Evolutionary conservation across 2,113 vertebrate species (phyloP).

Genomic region (Phalacrocorax aristotelis): DNA sequence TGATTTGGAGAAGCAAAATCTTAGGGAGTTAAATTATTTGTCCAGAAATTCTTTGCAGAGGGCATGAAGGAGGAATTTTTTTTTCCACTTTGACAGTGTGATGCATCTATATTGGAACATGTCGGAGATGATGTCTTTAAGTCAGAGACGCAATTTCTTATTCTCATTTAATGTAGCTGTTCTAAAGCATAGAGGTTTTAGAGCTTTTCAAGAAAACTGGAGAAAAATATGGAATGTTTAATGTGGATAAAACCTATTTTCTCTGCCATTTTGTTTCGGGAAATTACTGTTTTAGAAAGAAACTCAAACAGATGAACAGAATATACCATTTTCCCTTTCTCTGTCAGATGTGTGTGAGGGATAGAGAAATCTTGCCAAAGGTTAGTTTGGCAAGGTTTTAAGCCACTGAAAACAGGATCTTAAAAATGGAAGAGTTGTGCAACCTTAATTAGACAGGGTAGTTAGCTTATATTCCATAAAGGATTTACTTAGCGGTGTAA

Average conservation of each 20-base stretch:
- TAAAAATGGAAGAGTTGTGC: slow-evolving; percentile 11
- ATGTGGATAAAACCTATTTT: neutral
- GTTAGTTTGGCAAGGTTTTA: slow-evolving; percentile 20
- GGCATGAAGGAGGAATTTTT: neutral
- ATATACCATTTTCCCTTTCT: neutral
- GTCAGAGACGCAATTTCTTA: neutral
- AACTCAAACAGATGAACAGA: neutral
- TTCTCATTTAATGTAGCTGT: neutral
- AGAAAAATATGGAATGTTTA: neutral
- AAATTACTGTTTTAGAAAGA: neutral
- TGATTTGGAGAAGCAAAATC: neutral
- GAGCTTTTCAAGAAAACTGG: neutral
- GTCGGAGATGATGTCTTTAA: neutral
- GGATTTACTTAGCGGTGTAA: slow-evolving; percentile 1
- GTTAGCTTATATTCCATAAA: no score
- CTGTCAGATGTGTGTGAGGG: neutral
- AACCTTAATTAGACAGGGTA: neutral
- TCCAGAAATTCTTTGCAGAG: neutral
- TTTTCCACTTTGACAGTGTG: neutral
- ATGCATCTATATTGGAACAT: neutral
- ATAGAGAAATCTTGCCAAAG: neutral
- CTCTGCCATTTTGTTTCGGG: neutral
- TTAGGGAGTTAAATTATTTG: neutral
- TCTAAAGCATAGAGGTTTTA: neutral
- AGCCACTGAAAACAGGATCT: neutral